These are phyloP conservation scores for Cantharis flavilabris DNA, from an alignment of 2,888 invertebrate species.

Conservation along the genomic window DNA sequence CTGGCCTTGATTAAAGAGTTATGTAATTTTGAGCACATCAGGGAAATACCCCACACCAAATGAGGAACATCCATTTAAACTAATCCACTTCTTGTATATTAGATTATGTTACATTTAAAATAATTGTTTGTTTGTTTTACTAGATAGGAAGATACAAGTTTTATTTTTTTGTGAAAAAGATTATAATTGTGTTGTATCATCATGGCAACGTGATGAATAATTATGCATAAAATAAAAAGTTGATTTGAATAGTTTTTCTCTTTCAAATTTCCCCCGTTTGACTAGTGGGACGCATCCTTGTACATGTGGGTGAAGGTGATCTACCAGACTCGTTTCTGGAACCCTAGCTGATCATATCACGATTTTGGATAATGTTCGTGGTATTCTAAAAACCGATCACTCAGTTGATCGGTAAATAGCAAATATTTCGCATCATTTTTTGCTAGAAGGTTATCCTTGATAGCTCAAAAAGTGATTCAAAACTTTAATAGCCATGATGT, in stretches of 20 bases:
- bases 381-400: constrained; percentile 5
- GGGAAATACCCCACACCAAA: background rate
- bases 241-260: constrained; percentile 7
- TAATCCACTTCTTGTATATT: background rate
- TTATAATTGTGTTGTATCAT: constrained; percentile 4
- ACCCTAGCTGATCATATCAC: constrained; percentile 8
- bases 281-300: constrained; percentile 26
- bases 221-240: constrained; percentile 17
- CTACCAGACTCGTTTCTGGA: constrained; percentile 10
- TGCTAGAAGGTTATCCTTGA: constrained; percentile 47
- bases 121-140: background rate
- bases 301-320: constrained; percentile 27
- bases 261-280: constrained; percentile 11
- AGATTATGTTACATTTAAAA: background rate
- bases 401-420: constrained; percentile 2
- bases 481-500: constrained; percentile 42
- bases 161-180: background rate
- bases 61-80: background rate
- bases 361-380: constrained; percentile 5
- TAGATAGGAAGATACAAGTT: background rate
- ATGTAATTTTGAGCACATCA: constrained; percentile 3
- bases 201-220: constrained; percentile 14
- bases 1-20: constrained; percentile 35
- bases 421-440: background rate
- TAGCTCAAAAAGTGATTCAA: constrained; percentile 45